Conservation (phyloP, 1,140 invertebrate species). For the Pinna nobilis region DNA sequence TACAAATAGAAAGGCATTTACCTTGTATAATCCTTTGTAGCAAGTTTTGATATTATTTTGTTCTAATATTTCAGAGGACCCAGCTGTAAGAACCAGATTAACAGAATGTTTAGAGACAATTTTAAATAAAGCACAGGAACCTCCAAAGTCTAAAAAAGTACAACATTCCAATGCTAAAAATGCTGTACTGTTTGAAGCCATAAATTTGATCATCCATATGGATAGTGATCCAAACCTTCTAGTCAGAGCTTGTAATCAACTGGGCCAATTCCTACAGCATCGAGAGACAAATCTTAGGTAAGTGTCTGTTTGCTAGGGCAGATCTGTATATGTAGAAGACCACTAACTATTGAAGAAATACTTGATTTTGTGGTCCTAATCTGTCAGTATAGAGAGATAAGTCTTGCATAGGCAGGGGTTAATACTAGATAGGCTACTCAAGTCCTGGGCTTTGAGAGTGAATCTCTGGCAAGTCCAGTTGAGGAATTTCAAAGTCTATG, state of each 20-base stretch:
- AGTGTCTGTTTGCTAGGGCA: no score
- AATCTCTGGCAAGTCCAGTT: no score
- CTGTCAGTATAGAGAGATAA: no score
- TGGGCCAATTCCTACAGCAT: slow-evolving; percentile 99
- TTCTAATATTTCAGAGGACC: slow-evolving; percentile 85
- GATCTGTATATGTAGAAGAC: no score
- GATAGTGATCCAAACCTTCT: slow-evolving; percentile 97
- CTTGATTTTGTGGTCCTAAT: no score
- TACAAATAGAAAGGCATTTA: no score
- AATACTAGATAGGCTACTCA: no score
- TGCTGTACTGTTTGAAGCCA: slow-evolving; percentile 99
- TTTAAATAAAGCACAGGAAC: slow-evolving; percentile 99
- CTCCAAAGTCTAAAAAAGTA: slow-evolving; percentile 99
- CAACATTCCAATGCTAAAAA: slow-evolving; percentile 99
- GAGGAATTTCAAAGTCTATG: no score
- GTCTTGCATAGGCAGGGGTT: no score
- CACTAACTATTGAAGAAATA: no score
- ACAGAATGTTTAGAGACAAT: slow-evolving; percentile 99
- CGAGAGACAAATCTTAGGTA: slow-evolving; percentile 97
- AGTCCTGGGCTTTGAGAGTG: no score
- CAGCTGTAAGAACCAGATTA: slow-evolving; percentile 93
- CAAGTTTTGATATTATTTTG: background rate
- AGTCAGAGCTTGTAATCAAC: slow-evolving; percentile 98
- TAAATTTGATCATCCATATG: slow-evolving; percentile 99
- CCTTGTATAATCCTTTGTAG: no score